phyloP scores from a whole-genome alignment of 2,888 invertebrate species.

The Limnephilus marmoratus region DNA sequence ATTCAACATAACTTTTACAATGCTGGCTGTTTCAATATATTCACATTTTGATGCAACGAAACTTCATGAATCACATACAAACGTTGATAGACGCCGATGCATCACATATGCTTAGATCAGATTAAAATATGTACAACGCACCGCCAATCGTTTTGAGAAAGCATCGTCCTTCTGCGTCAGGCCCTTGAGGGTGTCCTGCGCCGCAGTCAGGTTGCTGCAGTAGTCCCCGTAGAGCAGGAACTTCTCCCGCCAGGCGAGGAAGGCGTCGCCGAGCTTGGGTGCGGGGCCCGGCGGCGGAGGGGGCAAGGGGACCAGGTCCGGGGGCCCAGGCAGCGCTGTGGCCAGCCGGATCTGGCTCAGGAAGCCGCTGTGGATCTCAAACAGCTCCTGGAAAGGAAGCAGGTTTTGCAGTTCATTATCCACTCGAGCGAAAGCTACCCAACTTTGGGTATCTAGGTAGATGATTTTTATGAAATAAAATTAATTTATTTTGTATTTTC shows the following conservation, averaged over 20 bases:
- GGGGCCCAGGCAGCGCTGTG: slow-evolving; percentile 76
- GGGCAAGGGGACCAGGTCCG: slow-evolving; percentile 66
- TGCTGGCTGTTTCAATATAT: too few species aligned
- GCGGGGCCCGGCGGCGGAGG: slow-evolving; percentile 69
- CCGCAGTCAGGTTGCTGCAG: slow-evolving; percentile 94
- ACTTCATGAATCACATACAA: too few species aligned
- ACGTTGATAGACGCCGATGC: too few species aligned
- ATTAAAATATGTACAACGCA: slow-evolving; percentile 73
- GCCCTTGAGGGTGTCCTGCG: slow-evolving; percentile 91
- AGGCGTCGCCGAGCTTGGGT: slow-evolving; percentile 85
- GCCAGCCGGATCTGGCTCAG: slow-evolving; percentile 88
- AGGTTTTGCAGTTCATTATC: too few species aligned
- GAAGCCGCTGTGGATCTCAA: slow-evolving; percentile 91
- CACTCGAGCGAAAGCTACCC: too few species aligned
- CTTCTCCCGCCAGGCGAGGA: slow-evolving; percentile 92
- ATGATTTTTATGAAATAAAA: too few species aligned
- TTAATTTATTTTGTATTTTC: too few species aligned
- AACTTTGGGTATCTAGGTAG: too few species aligned
- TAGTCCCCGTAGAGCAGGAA: slow-evolving; percentile 97
- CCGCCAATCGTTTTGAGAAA: slow-evolving; percentile 83
- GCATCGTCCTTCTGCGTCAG: slow-evolving; percentile 80
- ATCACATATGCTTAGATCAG: too few species aligned
- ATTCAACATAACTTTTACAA: too few species aligned
- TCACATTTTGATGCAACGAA: too few species aligned
- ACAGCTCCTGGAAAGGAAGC: slow-evolving; percentile 81